These are phyloP conservation scores for Suricata suricatta DNA, from an alignment of 2,113 vertebrate species.

Conservation along the genomic window DNA sequence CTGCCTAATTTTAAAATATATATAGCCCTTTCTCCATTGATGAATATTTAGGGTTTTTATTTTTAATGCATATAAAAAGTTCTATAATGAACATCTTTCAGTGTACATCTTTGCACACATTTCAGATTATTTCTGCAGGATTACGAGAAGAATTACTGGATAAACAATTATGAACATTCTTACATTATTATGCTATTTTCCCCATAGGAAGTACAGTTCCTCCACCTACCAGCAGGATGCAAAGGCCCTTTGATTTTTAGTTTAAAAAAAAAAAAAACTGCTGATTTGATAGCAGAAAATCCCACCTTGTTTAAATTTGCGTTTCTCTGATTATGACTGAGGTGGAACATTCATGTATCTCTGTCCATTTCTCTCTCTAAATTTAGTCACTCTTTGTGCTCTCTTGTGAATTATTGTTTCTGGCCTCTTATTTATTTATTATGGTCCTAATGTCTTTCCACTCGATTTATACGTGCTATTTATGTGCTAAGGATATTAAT, in stretches of 20 bases:
- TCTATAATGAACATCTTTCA: not conserved
- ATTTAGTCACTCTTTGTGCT: not conserved
- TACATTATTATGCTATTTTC: not conserved
- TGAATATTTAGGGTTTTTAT: not conserved
- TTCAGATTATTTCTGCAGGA: not conserved
- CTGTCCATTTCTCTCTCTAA: not conserved
- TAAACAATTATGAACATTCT: not conserved
- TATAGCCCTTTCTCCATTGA: not conserved
- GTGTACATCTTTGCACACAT: not conserved
- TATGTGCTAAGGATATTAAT: not conserved
- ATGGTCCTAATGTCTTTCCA: not conserved
- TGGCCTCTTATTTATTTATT: not conserved
- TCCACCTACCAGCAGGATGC: not conserved
- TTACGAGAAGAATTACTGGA: not conserved
- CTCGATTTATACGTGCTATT: not conserved
- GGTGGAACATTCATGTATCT: not conserved
- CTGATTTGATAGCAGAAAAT: not conserved
- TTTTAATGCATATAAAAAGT: not conserved
- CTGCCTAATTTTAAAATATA: not conserved
- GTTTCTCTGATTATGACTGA: not conserved
- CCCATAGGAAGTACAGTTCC: not conserved
- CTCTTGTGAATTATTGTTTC: not conserved
- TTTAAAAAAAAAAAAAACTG: not conserved
- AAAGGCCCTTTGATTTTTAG: not conserved
- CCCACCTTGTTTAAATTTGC: not conserved